phyloP scores from a whole-genome alignment of 2,888 invertebrate species.

The Lissonota sp. region DNA sequence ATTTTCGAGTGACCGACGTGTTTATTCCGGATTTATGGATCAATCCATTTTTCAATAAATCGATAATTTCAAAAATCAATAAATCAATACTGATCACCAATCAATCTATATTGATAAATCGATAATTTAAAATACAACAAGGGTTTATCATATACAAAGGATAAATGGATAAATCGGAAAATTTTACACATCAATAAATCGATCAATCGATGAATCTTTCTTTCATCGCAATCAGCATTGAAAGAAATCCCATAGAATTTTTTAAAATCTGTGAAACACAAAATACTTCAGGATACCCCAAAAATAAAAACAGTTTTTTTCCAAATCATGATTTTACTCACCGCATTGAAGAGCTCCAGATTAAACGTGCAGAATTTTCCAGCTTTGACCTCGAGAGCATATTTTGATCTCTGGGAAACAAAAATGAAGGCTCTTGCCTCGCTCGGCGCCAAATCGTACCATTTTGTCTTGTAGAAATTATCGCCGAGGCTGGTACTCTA shows the following conservation, averaged over 20 bases:
- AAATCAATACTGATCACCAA: no score
- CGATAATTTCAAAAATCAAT: no score
- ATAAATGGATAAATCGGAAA: no score
- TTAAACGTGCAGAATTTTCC: conserved; percentile 62
- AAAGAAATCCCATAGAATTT: conserved; percentile 68
- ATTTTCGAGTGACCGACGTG: no score
- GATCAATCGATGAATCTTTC: conserved; percentile 44
- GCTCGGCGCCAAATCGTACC: conserved; percentile 55
- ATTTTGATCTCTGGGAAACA: conserved; percentile 45
- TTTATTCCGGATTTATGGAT: no score
- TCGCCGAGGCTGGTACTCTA: conserved; percentile 27
- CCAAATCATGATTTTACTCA: conserved; percentile 15
- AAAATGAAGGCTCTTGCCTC: conserved; percentile 55
- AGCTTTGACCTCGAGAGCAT: conserved; percentile 59
- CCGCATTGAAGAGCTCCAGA: conserved; percentile 55
- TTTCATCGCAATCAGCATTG: conserved; percentile 68
- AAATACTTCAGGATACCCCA: background rate
- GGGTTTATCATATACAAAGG: no score
- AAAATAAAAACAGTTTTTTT: background rate
- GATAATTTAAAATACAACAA: no score
- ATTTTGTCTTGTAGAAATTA: conserved; percentile 56
- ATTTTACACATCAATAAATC: no score
- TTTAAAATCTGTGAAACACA: conserved; percentile 60
- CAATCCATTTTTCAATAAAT: no score
- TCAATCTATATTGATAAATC: no score